Evolutionary conservation across 2,113 vertebrate species (phyloP).

Genomic region (Noctilio leporinus): DNA sequence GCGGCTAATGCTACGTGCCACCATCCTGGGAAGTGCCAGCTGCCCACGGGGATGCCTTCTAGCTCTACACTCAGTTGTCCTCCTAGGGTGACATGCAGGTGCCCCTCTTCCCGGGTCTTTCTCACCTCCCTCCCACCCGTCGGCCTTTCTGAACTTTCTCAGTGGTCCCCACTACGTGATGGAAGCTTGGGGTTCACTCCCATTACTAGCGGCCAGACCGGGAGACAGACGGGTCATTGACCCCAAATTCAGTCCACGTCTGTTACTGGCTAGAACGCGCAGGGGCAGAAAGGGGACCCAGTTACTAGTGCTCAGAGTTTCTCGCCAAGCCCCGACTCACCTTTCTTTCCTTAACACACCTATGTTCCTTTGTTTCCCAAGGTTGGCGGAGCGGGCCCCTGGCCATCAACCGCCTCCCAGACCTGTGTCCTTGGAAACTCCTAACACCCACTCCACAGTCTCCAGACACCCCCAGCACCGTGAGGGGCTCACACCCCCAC

Average conservation of each 20-base stretch:
- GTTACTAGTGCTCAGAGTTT: background rate
- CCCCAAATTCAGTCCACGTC: background rate
- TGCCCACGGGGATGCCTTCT: accelerated
- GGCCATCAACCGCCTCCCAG: accelerated
- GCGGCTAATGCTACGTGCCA: background rate
- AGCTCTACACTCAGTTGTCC: background rate
- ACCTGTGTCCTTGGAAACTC: background rate
- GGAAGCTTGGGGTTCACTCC: background rate
- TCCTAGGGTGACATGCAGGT: too few species aligned
- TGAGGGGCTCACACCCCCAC: background rate
- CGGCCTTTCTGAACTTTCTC: background rate
- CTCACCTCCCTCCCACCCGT: background rate
- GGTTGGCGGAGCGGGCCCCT: background rate
- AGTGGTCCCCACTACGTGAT: accelerated
- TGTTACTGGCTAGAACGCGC: background rate
- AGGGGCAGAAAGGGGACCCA: background rate
- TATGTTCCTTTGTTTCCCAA: background rate
- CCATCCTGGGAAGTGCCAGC: background rate
- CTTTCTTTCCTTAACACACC: background rate
- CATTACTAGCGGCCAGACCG: background rate
- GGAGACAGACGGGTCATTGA: background rate
- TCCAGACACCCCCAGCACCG: background rate
- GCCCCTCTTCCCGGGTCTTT: background rate
- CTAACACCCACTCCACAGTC: background rate
- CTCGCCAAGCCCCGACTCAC: background rate